A percentile compares a stretch with the other conserved stretches of the same genome.
Evolutionary conservation across 2,888 invertebrate species (phyloP).

Genomic region (Amphipoea lucens): DNA sequence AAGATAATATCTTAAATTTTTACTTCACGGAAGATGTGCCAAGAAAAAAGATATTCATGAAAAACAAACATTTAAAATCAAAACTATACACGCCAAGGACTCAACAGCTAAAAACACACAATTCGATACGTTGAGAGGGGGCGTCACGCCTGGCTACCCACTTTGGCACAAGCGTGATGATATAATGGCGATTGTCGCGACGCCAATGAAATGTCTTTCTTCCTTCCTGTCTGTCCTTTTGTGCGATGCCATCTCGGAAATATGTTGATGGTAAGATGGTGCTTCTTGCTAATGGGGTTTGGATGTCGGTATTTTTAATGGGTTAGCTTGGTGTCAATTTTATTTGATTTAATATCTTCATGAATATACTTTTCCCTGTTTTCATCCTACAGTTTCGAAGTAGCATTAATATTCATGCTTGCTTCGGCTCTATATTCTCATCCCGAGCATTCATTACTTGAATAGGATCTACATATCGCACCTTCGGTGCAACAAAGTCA

Average conservation of each 20-base stretch:
- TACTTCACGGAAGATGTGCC: neutral
- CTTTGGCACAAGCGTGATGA: conserved; percentile 75
- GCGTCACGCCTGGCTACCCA: conserved; percentile 74
- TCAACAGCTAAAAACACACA: conserved; percentile 48
- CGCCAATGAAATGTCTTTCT: conserved; percentile 80
- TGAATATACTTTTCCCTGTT: neutral
- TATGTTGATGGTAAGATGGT: conserved; percentile 69
- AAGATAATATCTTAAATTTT: neutral
- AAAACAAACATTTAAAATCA: conserved; percentile 34
- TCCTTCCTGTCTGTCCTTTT: conserved; percentile 83
- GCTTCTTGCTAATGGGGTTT: conserved; percentile 66
- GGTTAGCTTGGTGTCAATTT: conserved; percentile 39
- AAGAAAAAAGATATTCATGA: neutral
- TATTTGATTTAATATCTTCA: conserved; percentile 33
- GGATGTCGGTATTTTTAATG: conserved; percentile 56
- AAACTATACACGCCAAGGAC: conserved; percentile 38
- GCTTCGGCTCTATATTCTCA: neutral
- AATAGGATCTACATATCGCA: neutral
- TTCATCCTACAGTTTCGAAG: neutral
- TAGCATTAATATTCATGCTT: neutral
- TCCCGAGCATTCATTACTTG: neutral
- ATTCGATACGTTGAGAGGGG: conserved; percentile 68
- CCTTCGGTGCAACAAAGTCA: no score
- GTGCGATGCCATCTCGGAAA: conserved; percentile 69
- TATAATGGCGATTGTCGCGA: conserved; percentile 80